Conservation (phyloP, 2,888 invertebrate genomes). For the Conops quadrifasciatus region DNA sequence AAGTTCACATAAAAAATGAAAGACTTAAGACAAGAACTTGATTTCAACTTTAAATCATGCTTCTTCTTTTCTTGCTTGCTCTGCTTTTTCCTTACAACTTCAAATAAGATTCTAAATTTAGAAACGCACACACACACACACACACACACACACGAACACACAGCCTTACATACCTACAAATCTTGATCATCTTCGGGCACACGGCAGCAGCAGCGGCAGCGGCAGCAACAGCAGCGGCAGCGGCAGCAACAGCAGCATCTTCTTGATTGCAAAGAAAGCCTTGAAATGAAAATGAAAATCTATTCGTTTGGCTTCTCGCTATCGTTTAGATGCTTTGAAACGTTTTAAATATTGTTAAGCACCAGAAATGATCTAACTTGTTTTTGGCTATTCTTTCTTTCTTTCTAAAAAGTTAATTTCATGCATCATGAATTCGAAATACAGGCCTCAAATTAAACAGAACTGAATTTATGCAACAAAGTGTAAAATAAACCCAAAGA, state of each 20-base stretch:
- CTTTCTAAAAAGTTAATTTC: no score
- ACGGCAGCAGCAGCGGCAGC: neutral
- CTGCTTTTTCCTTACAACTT: neutral
- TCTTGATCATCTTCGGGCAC: neutral
- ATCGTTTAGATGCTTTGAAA: neutral
- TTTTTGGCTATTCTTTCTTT: no score
- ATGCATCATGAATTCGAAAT: no score
- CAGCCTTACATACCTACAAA: neutral
- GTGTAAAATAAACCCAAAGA: no score
- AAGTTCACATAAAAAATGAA: constrained; percentile 1
- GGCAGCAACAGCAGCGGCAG: neutral
- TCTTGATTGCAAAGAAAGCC: constrained; percentile 32
- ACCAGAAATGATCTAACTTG: no score
- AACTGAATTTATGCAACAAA: no score
- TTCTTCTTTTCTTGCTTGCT: neutral
- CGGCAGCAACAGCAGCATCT: neutral
- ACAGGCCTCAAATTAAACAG: no score
- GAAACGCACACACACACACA: constrained; percentile 3
- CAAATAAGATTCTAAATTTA: constrained; percentile 28
- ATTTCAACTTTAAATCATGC: neutral
- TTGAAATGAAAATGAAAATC: constrained; percentile 50
- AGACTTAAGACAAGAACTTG: constrained; percentile 22
- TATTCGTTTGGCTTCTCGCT: constrained; percentile 13
- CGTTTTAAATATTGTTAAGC: no score
- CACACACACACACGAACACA: neutral